Conservation (phyloP, 1,140 invertebrate genomes). For the Reticulitermes speratus region DNA sequence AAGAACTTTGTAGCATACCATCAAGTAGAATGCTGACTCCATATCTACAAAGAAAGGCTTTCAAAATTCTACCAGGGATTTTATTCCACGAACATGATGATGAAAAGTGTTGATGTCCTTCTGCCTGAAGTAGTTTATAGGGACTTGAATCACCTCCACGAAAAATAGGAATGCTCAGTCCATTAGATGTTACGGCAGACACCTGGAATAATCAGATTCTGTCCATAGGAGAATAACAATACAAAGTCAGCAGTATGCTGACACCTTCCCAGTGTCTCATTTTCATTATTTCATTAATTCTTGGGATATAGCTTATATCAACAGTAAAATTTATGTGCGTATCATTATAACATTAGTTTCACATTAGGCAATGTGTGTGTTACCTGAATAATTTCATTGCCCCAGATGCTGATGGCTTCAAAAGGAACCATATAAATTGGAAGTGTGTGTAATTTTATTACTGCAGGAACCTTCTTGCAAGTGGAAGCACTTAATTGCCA, state of each 20-base stretch:
- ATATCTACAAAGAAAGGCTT: background rate
- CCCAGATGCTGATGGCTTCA: background rate
- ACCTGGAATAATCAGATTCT: background rate
- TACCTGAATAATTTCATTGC: background rate
- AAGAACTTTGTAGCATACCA: background rate
- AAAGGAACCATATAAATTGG: background rate
- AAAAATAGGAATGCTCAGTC: background rate
- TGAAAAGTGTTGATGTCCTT: background rate
- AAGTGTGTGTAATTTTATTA: background rate
- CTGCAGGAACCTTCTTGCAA: background rate
- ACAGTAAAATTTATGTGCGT: no score
- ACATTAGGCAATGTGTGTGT: background rate
- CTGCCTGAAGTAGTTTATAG: background rate
- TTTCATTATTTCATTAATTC: no score
- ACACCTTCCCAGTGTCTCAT: no score
- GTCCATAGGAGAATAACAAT: no score
- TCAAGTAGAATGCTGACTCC: background rate
- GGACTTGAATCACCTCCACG: background rate
- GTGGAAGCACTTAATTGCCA: background rate
- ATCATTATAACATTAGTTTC: no score
- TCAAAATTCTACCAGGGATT: background rate
- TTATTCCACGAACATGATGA: background rate
- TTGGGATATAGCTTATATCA: no score
- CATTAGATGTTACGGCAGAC: background rate
- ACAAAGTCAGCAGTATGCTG: no score